Evolutionary conservation across 2,888 invertebrate species (phyloP), one percentile per base, ranked within the genome.

Genomic region (Patella pellucida): DNA sequence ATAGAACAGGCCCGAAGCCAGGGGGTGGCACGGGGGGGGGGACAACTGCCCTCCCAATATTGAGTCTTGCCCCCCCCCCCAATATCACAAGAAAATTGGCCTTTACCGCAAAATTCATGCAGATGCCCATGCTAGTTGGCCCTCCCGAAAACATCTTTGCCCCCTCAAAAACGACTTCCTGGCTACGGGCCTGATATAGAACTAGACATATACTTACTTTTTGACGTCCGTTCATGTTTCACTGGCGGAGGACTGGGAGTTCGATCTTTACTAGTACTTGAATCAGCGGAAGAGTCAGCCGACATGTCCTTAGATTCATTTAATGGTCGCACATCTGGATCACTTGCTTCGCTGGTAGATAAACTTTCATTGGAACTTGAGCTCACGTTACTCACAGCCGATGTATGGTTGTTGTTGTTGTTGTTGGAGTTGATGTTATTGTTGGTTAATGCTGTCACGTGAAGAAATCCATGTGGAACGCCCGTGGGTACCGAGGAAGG

Each of bases 211-310:
- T 14, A 62, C 62, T 62, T 62, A 62, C 62, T 9, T 62, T 62
- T 62, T 41, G 41, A 41, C 9, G 0, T 62, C 19, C 23, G 19
- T 62, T 62, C 62, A 12, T 23, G 19, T 62, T 62, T 62, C 23
- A 62, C 62, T 62, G 62, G 62, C 23, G 62, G 62, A 12, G 74
- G 74, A 19, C 74, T 74, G 0, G 74, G 69, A 54, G 74, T 69
- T 52, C 69, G 31, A 27, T 54, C 52, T 69, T 74, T 74, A 50
- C 27, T 69, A 11, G 69, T 41, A 16, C 27, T 52, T 14, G 74
- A 56, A 14, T 62, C 62, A 62, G 62, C 62, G 2, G 62, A 62
- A 62, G 62, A 62, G 62, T 62, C 62, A 12, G 62, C 62, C 19
- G 62, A 62, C 62, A 62, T 62, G 14, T 62, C 62, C 14, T 62